Base-by-base conservation (phyloP, 2,113 vertebrate species). In the Strix uralensis region DNA sequence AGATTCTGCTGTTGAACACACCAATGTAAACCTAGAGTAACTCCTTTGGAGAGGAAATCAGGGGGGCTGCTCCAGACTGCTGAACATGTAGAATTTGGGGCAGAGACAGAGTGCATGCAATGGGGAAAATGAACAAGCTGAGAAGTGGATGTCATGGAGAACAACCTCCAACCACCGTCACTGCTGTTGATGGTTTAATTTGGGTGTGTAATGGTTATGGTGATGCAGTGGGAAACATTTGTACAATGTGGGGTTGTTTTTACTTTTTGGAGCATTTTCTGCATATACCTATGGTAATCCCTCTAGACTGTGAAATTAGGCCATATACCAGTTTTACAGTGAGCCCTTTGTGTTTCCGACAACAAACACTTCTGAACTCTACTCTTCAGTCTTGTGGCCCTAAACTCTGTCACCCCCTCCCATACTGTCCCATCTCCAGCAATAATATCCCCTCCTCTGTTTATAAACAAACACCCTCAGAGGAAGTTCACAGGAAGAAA, bases 401-500 rank as follows among this genome's bases (percentile, higher is more conserved):
- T 91, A 91, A 95, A 91, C 72, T 90, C 89, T 72, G 91, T 97
- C 83, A 58, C 89, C 69, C 49, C 67, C 55, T 69, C 78, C 85
- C 26, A 32, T 70, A n/a, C 40, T 84, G 42, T 88, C 85, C 72
- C 74, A 62, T 87, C 87, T 96, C 95, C 96, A 94, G 96, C 72
- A 96, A 89, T 89, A 94, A 95, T 95, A 95, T 93, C 80, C 71
- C 94, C 82, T 95, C 65, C 72, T 96, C 92, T 98, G 95, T 98
- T 98, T 98, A 97, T 97, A 98, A 98, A 98, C 96, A 98, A 96
- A 77, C 67, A 81, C 93, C 96, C 78, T 65, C 61, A 63, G 86
- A 96, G 94, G 93, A 92, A 88, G 94, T 90, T 95, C 67, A 92
- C 74, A 69, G 96, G 86, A 95, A 97, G 81, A 93, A 80, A 86